These are phyloP conservation scores for Bombycilla garrulus DNA, from an alignment of 2,113 vertebrate species.

Conservation along the genomic window DNA sequence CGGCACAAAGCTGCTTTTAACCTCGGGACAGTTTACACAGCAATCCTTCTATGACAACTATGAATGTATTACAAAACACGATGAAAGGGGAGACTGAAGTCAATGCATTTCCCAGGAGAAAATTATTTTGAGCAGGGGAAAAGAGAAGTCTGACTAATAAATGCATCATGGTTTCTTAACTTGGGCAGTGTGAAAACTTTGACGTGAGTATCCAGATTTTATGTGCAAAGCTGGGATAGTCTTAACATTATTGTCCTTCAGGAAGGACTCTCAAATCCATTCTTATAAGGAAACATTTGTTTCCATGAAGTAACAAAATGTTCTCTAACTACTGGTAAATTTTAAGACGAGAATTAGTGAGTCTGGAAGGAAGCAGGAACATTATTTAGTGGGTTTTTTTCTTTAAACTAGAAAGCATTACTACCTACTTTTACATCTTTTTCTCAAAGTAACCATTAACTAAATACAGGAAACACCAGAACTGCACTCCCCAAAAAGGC, in stretches of 20 bases:
- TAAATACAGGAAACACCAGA: neutral
- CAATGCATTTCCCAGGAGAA: constrained; percentile 24
- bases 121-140: neutral
- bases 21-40: neutral
- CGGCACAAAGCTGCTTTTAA: neutral
- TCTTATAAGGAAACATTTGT: neutral
- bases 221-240: neutral
- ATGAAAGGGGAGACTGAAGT: neutral
- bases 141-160: neutral
- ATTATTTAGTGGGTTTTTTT: neutral
- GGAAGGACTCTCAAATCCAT: neutral
- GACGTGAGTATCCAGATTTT: neutral
- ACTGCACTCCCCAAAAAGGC: accelerated
- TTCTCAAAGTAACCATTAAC: neutral
- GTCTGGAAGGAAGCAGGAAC: neutral
- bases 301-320: neutral
- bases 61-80: neutral
- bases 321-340: neutral
- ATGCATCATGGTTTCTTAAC: neutral
- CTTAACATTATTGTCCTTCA: neutral
- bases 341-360: neutral
- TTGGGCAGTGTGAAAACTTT: neutral
- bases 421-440: neutral
- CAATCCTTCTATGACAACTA: neutral
- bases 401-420: neutral